These are phyloP conservation scores for Isaurus tuberculatus DNA, from an alignment of 92 coral and sea anemone genomes.

Conservation along the genomic window DNA sequence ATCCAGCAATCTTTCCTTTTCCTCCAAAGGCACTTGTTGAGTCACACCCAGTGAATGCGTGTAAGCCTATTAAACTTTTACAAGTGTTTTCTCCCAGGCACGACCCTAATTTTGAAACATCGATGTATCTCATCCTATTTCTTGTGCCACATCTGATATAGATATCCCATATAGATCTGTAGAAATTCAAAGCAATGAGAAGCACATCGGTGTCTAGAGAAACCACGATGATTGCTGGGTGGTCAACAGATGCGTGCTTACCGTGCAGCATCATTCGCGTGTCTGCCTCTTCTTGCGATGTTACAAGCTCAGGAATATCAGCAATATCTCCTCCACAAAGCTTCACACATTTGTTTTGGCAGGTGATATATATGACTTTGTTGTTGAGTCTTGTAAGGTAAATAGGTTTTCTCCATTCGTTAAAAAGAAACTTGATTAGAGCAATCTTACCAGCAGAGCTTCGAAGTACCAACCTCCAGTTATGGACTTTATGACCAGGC, in stretches of 20 bases:
- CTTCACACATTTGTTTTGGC: background rate
- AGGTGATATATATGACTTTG: background rate
- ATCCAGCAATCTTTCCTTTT: conserved; percentile 31
- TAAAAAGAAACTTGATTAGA: background rate
- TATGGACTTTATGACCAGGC: background rate
- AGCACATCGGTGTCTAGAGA: conserved; percentile 9
- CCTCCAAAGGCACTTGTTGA: conserved; percentile 20
- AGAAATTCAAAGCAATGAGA: background rate
- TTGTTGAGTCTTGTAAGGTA: background rate
- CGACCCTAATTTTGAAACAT: background rate
- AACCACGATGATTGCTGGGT: background rate
- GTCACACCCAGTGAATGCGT: conserved; percentile 14
- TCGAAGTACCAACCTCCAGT: background rate
- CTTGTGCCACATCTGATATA: conserved; percentile 4
- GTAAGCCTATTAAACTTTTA: conserved; percentile 24
- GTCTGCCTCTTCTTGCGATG: conserved; percentile 35
- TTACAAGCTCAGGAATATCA: conserved; percentile 28
- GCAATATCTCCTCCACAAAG: conserved; percentile 8
- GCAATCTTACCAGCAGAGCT: background rate
- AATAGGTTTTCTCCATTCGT: background rate
- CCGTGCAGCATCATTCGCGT: conserved; percentile 28
- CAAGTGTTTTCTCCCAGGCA: background rate
- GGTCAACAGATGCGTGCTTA: conserved; percentile 17
- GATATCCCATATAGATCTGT: background rate
- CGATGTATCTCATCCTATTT: background rate